Conservation (phyloP, 2,113 vertebrate genomes). For the Megalops atlanticus region DNA sequence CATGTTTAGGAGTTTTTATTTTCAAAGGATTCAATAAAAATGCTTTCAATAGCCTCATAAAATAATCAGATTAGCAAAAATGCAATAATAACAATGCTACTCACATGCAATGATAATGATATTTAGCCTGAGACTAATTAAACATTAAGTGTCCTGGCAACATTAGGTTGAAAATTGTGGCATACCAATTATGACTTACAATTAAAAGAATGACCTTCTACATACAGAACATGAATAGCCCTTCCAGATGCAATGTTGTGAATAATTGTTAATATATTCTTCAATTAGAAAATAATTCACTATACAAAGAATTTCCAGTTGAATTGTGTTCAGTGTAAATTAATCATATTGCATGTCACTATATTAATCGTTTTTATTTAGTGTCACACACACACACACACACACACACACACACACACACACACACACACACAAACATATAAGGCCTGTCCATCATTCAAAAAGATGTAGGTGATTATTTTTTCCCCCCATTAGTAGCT, state of each 20-base stretch:
- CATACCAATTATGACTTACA: constrained; percentile 43
- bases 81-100: constrained; percentile 19
- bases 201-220: constrained; percentile 35
- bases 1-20: constrained; percentile 9
- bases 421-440: background rate
- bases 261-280: constrained; percentile 16
- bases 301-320: background rate
- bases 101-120: constrained; percentile 29
- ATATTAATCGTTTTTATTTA: background rate
- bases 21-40: constrained; percentile 12
- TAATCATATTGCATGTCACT: constrained; percentile 15
- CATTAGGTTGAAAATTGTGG: constrained; percentile 35
- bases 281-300: constrained; percentile 24
- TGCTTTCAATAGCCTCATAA: constrained; percentile 4
- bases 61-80: constrained; percentile 37
- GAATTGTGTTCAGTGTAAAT: constrained; percentile 9
- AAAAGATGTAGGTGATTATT: too few species aligned
- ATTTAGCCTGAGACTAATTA: constrained; percentile 38
- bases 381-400: background rate
- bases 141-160: constrained; percentile 31
- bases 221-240: constrained; percentile 11
- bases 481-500: too few species aligned
- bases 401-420: background rate
- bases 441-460: background rate
- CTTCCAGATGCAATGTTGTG: constrained; percentile 22